Percentiles rank a stretch among this genome's conserved stretches.
Evolutionary conservation across 1,140 invertebrate species (phyloP).

Genomic region (Trichonephila clavata): DNA sequence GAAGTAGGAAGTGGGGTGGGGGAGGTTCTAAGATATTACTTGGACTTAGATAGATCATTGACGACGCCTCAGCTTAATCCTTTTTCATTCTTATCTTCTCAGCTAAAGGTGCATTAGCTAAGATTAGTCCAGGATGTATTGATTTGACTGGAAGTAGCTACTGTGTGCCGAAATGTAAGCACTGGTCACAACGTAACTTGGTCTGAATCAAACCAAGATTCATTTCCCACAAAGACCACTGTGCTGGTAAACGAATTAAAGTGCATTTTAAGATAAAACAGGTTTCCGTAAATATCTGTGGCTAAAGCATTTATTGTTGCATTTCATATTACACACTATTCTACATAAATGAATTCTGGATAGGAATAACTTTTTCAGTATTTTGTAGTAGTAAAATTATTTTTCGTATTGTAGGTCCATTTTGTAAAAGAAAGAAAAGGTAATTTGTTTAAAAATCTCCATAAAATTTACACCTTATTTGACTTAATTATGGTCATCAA

Average conservation of each 20-base stretch:
- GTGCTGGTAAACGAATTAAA: not conserved
- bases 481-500: no score
- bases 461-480: no score
- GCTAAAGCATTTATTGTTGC: not conserved
- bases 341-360: no score
- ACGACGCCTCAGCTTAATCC: constrained; percentile 29
- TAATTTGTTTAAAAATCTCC: no score
- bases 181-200: not conserved
- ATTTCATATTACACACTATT: not conserved
- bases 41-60: constrained; percentile 47
- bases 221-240: not conserved
- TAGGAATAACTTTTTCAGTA: no score
- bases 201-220: not conserved
- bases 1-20: not conserved
- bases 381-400: no score
- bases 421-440: no score
- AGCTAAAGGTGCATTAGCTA: constrained; percentile 37
- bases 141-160: constrained; percentile 18
- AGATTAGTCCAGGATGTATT: constrained; percentile 28
- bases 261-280: not conserved
- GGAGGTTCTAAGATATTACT: constrained; percentile 24
- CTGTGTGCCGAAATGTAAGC: constrained; percentile 16
- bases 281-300: not conserved
- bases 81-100: constrained; percentile 44
- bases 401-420: no score